Conservation (phyloP, 2,113 vertebrate genomes). For the Vulpes vulpes region DNA sequence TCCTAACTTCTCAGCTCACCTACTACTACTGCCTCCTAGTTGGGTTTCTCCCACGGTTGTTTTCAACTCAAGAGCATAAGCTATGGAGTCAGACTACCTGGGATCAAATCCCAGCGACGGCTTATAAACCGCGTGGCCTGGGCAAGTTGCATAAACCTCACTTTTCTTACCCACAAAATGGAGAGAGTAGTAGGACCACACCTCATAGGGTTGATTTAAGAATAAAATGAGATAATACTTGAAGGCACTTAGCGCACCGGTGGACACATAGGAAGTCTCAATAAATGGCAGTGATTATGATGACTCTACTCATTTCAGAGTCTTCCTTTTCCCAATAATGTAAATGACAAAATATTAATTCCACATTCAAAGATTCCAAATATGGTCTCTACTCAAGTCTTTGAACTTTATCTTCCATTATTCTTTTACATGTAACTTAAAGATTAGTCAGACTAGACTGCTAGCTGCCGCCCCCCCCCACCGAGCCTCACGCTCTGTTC, state of each 20-base stretch:
- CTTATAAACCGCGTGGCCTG: not conserved
- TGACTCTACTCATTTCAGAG: not conserved
- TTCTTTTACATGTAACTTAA: not conserved
- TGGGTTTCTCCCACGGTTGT: not conserved
- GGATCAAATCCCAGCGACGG: not conserved
- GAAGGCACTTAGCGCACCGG: not conserved
- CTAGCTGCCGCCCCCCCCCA: too few relatives aligned
- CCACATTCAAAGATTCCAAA: not conserved
- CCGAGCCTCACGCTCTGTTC: not conserved
- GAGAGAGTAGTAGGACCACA: not conserved
- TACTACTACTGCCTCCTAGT: not conserved
- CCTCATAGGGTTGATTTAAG: not conserved
- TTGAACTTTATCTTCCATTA: not conserved
- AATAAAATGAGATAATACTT: constrained; percentile 27
- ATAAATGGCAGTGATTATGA: constrained; percentile 27
- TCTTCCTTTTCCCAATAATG: not conserved
- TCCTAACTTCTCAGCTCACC: not conserved
- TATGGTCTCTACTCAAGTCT: not conserved
- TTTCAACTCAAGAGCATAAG: not conserved
- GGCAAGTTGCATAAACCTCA: not conserved
- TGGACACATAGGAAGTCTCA: not conserved
- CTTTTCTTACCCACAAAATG: not conserved
- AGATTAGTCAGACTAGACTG: not conserved
- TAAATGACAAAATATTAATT: not conserved
- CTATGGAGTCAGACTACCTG: not conserved